Percentiles rank a stretch among this genome's conserved stretches.
phyloP scores from a whole-genome alignment of 2,113 vertebrate species.

The Chlorocebus sabaeus region DNA sequence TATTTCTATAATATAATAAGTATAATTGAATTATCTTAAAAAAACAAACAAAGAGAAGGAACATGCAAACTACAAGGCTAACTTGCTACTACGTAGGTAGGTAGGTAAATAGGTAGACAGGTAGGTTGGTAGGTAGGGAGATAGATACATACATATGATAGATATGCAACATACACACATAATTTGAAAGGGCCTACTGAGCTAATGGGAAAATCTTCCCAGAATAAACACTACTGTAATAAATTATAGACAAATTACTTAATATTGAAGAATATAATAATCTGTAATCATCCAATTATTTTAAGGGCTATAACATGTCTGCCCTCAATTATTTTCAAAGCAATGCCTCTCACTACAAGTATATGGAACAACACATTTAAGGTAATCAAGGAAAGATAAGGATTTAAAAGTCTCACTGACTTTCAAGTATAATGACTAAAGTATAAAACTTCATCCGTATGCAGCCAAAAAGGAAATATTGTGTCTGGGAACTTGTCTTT shows the following conservation, averaged over 20 bases:
- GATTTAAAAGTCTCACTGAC: neutral
- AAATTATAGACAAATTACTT: neutral
- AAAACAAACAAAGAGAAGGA: neutral
- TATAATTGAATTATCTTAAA: neutral
- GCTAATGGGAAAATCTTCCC: neutral
- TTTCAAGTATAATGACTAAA: neutral
- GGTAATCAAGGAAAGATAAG: neutral
- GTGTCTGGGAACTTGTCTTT: neutral
- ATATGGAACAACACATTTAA: neutral
- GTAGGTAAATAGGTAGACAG: too few relatives aligned
- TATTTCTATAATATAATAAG: too few relatives aligned
- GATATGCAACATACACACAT: neutral
- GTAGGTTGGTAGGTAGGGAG: too few relatives aligned
- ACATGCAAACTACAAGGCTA: neutral
- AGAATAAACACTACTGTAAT: neutral
- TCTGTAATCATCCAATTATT: too few relatives aligned
- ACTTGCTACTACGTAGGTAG: neutral
- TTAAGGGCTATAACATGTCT: neutral
- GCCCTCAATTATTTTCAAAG: neutral
- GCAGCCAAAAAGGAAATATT: neutral
- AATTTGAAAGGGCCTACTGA: neutral
- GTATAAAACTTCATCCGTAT: neutral
- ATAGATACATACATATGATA: too few relatives aligned
- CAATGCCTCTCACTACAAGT: neutral
- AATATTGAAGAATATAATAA: neutral